phyloP scores from a whole-genome alignment of 2,797 vertebrate genomes.

The Diplodus sargus region DNA sequence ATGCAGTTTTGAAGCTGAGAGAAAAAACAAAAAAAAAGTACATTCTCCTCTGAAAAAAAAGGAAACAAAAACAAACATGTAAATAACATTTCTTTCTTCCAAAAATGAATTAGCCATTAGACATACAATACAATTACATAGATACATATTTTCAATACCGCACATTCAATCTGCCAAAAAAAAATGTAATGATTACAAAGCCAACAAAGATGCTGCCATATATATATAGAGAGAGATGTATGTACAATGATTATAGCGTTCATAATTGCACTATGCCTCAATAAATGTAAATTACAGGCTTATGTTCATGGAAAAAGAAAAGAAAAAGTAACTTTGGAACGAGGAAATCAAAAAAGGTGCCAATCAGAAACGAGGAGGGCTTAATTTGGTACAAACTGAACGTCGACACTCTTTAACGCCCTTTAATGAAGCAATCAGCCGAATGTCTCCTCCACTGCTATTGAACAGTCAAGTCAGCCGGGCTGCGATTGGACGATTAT shows the following conservation, averaged over 20 bases:
- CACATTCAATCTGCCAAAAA: slow-evolving; percentile 97
- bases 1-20: slow-evolving; percentile 87
- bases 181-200: slow-evolving; percentile 95
- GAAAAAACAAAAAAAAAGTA: slow-evolving; percentile 88
- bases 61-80: slow-evolving; percentile 69
- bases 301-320: slow-evolving; percentile 77
- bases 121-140: slow-evolving; percentile 96
- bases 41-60: slow-evolving; percentile 84
- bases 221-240: slow-evolving; percentile 85
- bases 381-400: slow-evolving; percentile 84
- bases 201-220: slow-evolving; percentile 91
- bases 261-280: slow-evolving; percentile 94
- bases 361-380: slow-evolving; percentile 77
- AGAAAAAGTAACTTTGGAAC: slow-evolving; percentile 52
- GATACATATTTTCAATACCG: slow-evolving; percentile 95
- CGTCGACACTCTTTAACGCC: slow-evolving; percentile 46
- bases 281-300: slow-evolving; percentile 90
- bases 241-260: slow-evolving; percentile 95
- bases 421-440: slow-evolving; percentile 33
- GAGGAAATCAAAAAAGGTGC: slow-evolving; percentile 64
- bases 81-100: slow-evolving; percentile 78
- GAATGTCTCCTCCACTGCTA: slow-evolving; percentile 53
- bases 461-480: slow-evolving; percentile 60
- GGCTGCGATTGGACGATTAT: slow-evolving; percentile 56
- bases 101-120: slow-evolving; percentile 93